Evolutionary conservation across 2,113 vertebrate genomes (phyloP).

Genomic region (Phaethornis superciliosus): DNA sequence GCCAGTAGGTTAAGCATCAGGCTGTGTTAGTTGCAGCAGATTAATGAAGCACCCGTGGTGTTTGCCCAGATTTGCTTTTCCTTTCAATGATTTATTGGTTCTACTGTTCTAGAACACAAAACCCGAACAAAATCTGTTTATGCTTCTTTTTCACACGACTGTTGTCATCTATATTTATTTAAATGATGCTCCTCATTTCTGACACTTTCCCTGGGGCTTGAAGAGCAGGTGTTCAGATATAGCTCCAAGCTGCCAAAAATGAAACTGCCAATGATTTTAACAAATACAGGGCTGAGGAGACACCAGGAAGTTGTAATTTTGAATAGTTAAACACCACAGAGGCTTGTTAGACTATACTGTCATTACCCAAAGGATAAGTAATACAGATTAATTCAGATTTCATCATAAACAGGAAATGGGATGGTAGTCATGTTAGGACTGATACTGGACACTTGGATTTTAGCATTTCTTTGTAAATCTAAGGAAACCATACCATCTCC

Average conservation of each 20-base stretch:
- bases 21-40: neutral
- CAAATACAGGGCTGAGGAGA: neutral
- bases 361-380: neutral
- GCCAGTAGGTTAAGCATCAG: conserved; percentile 8
- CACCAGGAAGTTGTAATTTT: neutral
- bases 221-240: conserved; percentile 35
- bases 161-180: conserved; percentile 25
- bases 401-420: neutral
- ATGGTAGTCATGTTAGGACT: neutral
- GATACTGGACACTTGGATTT: neutral
- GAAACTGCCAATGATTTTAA: neutral
- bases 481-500: neutral
- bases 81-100: neutral
- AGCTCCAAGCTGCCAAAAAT: conserved; percentile 38
- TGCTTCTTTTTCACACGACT: neutral
- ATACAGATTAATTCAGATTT: neutral
- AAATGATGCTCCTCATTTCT: conserved; percentile 19
- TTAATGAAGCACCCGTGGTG: conserved; percentile 28
- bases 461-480: neutral
- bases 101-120: neutral
- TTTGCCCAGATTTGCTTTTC: neutral
- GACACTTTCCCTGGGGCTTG: neutral
- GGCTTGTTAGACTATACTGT: neutral
- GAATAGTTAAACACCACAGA: neutral
- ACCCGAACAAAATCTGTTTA: neutral